Evolutionary conservation across 2,797 vertebrate species (phyloP), one percentile per base, ranked within the genome.

Genomic region (Hephaestus fuliginosus): DNA sequence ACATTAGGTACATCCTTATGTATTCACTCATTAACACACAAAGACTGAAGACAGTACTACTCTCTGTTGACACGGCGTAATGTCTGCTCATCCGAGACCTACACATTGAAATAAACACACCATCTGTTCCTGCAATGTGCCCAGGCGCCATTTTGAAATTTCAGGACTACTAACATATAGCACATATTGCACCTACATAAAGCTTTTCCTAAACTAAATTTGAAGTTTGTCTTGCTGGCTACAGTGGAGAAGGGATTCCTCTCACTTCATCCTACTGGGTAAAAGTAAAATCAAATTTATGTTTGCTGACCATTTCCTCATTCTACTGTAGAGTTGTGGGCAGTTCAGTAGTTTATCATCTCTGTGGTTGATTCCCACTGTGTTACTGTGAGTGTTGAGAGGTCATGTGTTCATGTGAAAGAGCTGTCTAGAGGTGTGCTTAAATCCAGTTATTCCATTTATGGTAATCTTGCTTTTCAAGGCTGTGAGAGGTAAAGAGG

Each of bases 51-150:
- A 78, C 55, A 58, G 64, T 53, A 68, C 52, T 51, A 58, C 46
- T 91, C 82, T 82, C 69, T 89, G 83, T 92, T 91, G 88, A 94
- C 92, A 89, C 30, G 33, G 76, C 73, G 70, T 86, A 90, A 87
- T 81, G 85, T 92, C 84, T 92, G 82, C 86, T 92, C 87, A 93
- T 86, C 81, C 84, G 74, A 92, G 86, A 88, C 88, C 72, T 86
- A 85, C 88, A 86, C 68, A 90, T 83, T 91, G 89, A 91, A 94
- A 93, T 94, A 65, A 94, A 90, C 81, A 90, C 78, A 71, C 91
- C 93, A 95, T 93, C 92, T 94, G 92, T 86, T 93, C 82, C 84
- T 84, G 78, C 83, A 62, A 80, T 75, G 74, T 84, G 85, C 87
- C 92, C 89, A 70, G 41, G 80, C 85, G 88, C 85, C 90, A 86